Percentiles rank a stretch among this genome's conserved stretches.
These are phyloP conservation scores for Ceratoteleas bidentatus DNA, from an alignment of 1,140 invertebrate genomes.

Conservation along the genomic window DNA sequence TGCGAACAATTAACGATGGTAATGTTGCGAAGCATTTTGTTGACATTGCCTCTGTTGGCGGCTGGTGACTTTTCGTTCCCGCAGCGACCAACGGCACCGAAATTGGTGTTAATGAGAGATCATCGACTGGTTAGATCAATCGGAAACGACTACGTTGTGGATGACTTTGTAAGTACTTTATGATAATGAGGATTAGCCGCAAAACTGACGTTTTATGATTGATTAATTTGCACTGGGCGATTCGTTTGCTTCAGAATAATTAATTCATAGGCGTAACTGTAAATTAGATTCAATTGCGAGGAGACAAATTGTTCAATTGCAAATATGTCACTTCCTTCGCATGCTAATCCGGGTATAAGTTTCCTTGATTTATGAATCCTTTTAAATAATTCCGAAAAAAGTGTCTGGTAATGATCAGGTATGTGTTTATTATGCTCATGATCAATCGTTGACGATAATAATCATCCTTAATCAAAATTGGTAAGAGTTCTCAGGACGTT, in stretches of 20 bases:
- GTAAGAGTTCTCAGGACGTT: no score
- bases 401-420: no score
- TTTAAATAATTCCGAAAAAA: no score
- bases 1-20: background rate
- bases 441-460: no score
- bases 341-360: background rate
- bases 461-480: no score
- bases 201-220: background rate
- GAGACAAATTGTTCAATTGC: background rate
- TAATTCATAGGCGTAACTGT: background rate
- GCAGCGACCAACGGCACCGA: conserved; percentile 26
- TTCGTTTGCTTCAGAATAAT: background rate
- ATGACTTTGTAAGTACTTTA: conserved; percentile 44
- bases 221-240: background rate
- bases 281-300: background rate
- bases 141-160: conserved; percentile 32
- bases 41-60: conserved; percentile 2
- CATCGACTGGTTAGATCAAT: conserved; percentile 28
- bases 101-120: conserved; percentile 32
- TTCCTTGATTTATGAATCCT: background rate
- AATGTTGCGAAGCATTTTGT: conserved; percentile 23
- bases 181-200: background rate
- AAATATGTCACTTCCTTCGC: background rate
- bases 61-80: conserved; percentile 40
- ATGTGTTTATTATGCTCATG: no score